Percentiles rank a stretch among this genome's conserved stretches.
These are phyloP conservation scores for Plecotus auritus DNA, from an alignment of 2,113 vertebrate genomes.

Conservation along the genomic window DNA sequence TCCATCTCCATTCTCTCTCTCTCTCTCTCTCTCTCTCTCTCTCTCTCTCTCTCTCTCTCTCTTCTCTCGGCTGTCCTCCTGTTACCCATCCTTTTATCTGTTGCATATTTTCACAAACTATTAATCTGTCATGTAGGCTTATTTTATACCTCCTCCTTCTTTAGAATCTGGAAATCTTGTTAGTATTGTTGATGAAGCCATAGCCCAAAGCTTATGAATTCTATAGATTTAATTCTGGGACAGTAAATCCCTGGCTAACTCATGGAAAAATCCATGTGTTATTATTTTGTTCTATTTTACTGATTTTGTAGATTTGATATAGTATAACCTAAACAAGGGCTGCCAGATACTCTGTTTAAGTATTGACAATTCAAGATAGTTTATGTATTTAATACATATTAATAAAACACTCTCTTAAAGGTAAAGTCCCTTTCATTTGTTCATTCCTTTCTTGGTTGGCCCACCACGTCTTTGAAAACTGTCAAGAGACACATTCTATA, in stretches of 20 bases:
- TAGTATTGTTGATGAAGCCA: constrained; percentile 6
- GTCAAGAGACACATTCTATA: not conserved
- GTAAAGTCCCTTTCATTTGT: not conserved
- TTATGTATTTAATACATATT: not conserved
- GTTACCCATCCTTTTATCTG: not conserved
- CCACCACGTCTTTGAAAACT: not conserved
- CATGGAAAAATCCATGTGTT: not conserved
- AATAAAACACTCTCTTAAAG: not conserved
- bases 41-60: not conserved
- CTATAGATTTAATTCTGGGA: not conserved
- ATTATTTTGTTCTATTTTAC: not conserved
- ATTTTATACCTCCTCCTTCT: constrained; percentile 23
- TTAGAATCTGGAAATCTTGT: not conserved
- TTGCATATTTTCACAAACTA: not conserved
- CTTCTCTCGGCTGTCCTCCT: not conserved
- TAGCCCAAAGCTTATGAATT: not conserved
- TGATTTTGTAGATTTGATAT: not conserved
- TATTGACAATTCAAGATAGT: not conserved
- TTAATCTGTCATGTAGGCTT: not conserved
- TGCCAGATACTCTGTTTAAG: not conserved
- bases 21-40: not conserved
- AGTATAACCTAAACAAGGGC: not conserved
- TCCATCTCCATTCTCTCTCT: not conserved
- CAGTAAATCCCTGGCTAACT: not conserved
- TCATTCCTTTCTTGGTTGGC: not conserved